Percentiles rank a stretch among this genome's conserved stretches.
Evolutionary conservation across 2,888 invertebrate species (phyloP).

Genomic region (Eilema griseolum): DNA sequence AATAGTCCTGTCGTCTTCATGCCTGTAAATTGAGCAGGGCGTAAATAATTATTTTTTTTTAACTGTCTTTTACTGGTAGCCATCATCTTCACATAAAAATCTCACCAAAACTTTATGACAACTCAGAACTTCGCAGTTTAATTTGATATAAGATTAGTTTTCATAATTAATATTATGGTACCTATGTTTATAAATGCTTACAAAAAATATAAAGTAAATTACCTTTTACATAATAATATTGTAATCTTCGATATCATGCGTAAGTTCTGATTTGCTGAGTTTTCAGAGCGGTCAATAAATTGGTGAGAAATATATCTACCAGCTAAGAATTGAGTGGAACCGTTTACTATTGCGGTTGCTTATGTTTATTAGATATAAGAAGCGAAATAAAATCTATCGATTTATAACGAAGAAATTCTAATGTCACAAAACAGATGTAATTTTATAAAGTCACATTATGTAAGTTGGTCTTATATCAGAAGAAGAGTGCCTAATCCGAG

Average conservation of each 20-base stretch:
- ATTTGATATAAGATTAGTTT: background rate
- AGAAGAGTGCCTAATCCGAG: background rate
- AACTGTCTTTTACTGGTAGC: background rate
- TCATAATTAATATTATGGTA: no score
- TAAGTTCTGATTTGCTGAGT: background rate
- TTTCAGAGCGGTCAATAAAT: background rate
- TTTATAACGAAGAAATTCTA: background rate
- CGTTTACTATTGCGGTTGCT: background rate
- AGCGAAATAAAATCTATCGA: background rate
- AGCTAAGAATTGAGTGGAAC: slow-evolving; percentile 44
- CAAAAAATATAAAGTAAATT: background rate
- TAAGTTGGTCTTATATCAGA: background rate
- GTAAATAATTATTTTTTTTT: background rate
- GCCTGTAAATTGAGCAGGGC: background rate
- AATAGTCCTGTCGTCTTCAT: background rate
- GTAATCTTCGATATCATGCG: background rate
- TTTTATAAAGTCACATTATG: background rate
- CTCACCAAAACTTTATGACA: background rate
- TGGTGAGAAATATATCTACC: slow-evolving; percentile 43
- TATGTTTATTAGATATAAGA: background rate
- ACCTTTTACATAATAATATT: no score
- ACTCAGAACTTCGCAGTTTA: background rate
- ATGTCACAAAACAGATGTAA: background rate
- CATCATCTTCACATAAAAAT: background rate
- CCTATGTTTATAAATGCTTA: background rate